Percentiles rank a stretch among this genome's conserved stretches.
Conservation (phyloP, 1,140 invertebrate species). For the Brachionus paranguensis region DNA sequence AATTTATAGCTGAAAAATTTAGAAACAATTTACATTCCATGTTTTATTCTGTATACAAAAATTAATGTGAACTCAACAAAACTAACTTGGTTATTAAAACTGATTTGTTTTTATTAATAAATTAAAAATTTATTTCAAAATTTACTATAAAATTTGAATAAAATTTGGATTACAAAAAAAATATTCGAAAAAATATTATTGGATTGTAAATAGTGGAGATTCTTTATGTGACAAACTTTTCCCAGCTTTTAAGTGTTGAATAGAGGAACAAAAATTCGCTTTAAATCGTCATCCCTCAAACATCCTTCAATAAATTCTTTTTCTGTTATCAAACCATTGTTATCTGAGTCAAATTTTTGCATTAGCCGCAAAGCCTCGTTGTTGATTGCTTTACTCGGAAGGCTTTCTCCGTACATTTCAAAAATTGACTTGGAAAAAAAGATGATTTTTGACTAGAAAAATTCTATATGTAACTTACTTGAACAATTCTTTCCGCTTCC, state of each 20-base stretch:
- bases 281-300: background rate
- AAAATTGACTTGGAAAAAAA: conserved; percentile 8
- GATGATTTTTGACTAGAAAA: background rate
- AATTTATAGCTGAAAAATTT: background rate
- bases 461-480: background rate
- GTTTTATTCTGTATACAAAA: background rate
- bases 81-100: background rate
- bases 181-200: background rate
- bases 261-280: background rate
- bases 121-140: background rate
- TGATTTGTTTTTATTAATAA: background rate
- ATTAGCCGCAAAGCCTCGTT: background rate
- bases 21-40: background rate
- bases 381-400: background rate
- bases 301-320: conserved; percentile 20
- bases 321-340: conserved; percentile 8
- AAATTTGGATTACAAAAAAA: background rate
- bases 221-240: background rate
- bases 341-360: conserved; percentile 25
- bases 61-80: background rate
- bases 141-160: background rate
- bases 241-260: background rate
- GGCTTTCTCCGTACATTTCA: conserved; percentile 29
- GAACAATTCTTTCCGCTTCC: conserved; percentile 1
- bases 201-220: background rate